These are phyloP conservation scores for Netelia melanura DNA, from an alignment of 2,888 invertebrate genomes.

Conservation along the genomic window DNA sequence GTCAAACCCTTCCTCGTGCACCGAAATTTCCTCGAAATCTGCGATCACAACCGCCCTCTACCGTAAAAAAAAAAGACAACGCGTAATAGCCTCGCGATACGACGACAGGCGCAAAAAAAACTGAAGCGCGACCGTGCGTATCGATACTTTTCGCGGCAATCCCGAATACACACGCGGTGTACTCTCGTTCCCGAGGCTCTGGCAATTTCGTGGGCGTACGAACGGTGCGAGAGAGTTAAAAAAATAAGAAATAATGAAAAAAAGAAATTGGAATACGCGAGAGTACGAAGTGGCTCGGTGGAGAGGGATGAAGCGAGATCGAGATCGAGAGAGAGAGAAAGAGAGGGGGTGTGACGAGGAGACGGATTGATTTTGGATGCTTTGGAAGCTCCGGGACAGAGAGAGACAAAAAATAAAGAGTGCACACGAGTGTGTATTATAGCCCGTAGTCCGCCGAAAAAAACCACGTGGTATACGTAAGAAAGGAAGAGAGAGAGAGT, in stretches of 20 bases:
- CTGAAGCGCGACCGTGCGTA: conserved; percentile 70
- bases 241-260: conserved; percentile 22
- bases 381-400: conserved; percentile 21
- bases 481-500: conserved; percentile 34
- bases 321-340: conserved; percentile 13
- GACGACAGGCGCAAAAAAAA: conserved; percentile 45
- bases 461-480: conserved; percentile 17
- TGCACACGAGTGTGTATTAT: neutral
- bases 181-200: conserved; percentile 64
- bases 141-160: conserved; percentile 71
- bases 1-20: neutral
- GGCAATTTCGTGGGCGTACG: conserved; percentile 82
- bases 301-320: conserved; percentile 23
- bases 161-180: conserved; percentile 58
- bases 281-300: conserved; percentile 7
- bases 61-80: conserved; percentile 25
- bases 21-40: conserved; percentile 32
- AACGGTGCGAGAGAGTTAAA: conserved; percentile 71
- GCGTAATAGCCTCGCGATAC: conserved; percentile 4
- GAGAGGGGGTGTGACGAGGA: conserved; percentile 65
- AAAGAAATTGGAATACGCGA: conserved; percentile 18
- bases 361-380: conserved; percentile 60
- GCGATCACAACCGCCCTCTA: conserved; percentile 29
- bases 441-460: neutral
- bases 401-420: conserved; percentile 6